Evolutionary conservation across 2,797 vertebrate species (phyloP).

Genomic region (Tadarida brasiliensis): DNA sequence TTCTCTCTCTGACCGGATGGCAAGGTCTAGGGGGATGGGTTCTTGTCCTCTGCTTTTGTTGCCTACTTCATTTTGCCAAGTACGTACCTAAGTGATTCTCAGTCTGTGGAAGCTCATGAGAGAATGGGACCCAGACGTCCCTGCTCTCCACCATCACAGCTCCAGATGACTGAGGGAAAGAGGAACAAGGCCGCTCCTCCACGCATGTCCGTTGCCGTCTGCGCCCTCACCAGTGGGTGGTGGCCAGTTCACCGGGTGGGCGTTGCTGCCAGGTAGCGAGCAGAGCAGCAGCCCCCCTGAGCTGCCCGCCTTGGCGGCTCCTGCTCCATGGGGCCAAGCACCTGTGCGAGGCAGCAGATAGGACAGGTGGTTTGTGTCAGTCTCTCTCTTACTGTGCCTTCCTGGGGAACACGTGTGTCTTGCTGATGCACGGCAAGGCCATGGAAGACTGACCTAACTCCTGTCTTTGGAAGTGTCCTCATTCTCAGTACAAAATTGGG

Average conservation of each 20-base stretch:
- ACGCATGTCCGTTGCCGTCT: not conserved
- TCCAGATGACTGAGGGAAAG: not conserved
- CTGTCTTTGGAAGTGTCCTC: not conserved
- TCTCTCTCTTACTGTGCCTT: not conserved
- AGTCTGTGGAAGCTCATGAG: not conserved
- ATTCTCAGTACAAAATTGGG: not conserved
- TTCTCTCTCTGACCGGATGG: not conserved
- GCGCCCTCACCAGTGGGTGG: not conserved
- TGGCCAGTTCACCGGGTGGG: not conserved
- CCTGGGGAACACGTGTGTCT: not conserved
- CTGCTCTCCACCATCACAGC: not conserved
- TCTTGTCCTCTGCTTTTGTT: not conserved
- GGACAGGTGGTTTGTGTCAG: not conserved
- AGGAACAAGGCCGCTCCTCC: accelerated
- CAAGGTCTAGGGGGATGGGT: not conserved
- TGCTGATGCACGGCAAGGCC: not conserved
- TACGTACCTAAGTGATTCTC: not conserved
- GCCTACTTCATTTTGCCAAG: not conserved
- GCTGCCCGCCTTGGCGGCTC: not conserved
- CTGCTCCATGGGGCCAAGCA: not conserved
- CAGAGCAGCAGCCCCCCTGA: not conserved
- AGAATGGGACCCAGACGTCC: not conserved
- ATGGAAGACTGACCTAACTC: not conserved
- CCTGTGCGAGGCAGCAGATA: not conserved
- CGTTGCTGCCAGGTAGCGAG: not conserved